Conservation (phyloP, 2,888 invertebrate genomes). For the Darwinula stevensoni region DNA sequence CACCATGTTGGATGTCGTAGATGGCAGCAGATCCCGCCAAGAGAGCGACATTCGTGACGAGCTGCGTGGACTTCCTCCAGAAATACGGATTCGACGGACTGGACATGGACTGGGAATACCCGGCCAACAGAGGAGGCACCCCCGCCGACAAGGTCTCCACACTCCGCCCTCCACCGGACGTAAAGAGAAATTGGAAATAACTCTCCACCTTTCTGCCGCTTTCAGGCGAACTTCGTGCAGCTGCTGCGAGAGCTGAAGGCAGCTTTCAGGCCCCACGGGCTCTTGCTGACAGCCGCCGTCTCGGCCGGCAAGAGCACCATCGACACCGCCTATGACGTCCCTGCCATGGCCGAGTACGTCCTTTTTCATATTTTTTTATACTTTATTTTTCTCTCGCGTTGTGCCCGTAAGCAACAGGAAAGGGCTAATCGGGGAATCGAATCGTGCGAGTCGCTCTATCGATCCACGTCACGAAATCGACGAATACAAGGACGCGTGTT, state of each 20-base stretch:
- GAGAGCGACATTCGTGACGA: conserved; percentile 23
- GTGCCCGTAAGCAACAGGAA: no score
- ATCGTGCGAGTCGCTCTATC: no score
- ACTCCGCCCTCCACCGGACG: no score
- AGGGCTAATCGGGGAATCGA: no score
- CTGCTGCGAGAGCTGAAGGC: conserved; percentile 25
- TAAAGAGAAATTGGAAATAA: background rate
- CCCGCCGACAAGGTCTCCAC: conserved; percentile 11
- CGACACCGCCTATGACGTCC: conserved; percentile 26
- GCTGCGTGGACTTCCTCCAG: conserved; percentile 23
- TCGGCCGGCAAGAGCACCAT: conserved; percentile 20
- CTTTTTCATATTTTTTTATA: no score
- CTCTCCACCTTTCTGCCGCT: background rate
- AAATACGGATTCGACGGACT: conserved; percentile 33
- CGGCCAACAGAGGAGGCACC: conserved; percentile 12
- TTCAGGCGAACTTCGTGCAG: conserved; percentile 20
- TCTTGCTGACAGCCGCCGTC: conserved; percentile 27
- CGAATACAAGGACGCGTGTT: no score
- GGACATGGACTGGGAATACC: conserved; percentile 26
- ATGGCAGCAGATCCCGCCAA: conserved; percentile 17
- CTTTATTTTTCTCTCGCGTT: no score
- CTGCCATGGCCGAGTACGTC: conserved; percentile 22
- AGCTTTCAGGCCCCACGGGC: conserved; percentile 23
- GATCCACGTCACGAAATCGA: no score
- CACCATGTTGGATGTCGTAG: no score